phyloP scores from a whole-genome alignment of 2,888 invertebrate species.

The Hetaerina titia region DNA sequence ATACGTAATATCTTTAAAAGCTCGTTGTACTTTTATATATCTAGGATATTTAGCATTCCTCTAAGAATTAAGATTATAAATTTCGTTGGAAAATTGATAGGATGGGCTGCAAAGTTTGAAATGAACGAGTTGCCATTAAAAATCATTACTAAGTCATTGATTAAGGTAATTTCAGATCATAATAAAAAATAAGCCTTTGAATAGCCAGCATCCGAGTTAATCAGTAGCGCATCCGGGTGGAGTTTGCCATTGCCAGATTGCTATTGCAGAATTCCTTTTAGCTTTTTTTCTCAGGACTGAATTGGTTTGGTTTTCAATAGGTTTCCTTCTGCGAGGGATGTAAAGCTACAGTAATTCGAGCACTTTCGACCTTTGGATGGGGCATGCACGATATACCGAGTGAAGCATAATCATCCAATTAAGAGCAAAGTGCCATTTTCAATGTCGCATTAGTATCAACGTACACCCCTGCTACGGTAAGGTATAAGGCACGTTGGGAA shows the following conservation, averaged over 20 bases:
- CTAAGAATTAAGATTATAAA: too few relatives aligned
- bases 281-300: neutral
- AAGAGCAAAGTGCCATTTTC: neutral
- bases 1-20: too few relatives aligned
- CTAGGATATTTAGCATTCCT: too few relatives aligned
- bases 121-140: neutral
- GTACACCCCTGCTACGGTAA: neutral
- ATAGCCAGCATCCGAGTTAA: neutral
- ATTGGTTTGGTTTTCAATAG: neutral
- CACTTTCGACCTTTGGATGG: neutral
- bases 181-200: neutral
- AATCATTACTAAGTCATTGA: too few relatives aligned
- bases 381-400: neutral
- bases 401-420: conserved; percentile 16
- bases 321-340: neutral
- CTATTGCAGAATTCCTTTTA: neutral
- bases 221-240: neutral
- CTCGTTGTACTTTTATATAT: too few relatives aligned
- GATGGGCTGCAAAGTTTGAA: neutral
- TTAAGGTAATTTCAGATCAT: neutral
- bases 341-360: neutral
- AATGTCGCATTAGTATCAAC: neutral
- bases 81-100: too few relatives aligned
- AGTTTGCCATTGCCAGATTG: neutral
- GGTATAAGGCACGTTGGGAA: neutral